Percentiles rank a stretch among this genome's conserved stretches.
Evolutionary conservation across 2,888 invertebrate genomes (phyloP).

Genomic region (Zonitis immaculata): DNA sequence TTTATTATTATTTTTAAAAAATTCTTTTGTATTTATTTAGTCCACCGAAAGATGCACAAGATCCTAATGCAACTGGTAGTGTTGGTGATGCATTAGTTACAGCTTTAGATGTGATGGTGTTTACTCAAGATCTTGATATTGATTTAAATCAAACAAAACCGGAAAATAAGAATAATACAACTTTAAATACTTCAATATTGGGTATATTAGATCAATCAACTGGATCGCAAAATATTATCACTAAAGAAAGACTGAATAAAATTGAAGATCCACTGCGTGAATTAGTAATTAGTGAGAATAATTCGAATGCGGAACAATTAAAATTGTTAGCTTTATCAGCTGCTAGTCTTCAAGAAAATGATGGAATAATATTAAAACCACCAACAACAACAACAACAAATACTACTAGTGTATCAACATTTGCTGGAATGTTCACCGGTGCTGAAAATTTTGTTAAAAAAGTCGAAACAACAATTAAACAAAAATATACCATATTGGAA

Average conservation of each 20-base stretch:
- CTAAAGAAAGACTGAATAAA: no score
- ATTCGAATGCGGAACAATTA: conserved; percentile 49
- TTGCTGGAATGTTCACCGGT: conserved; percentile 46
- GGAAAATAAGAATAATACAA: neutral
- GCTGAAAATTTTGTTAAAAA: conserved; percentile 45
- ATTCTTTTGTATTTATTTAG: conserved; percentile 29
- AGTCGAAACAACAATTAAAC: conserved; percentile 43
- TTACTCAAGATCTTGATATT: conserved; percentile 61
- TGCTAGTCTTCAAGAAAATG: conserved; percentile 54
- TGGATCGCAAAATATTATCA: no score
- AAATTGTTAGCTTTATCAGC: conserved; percentile 59
- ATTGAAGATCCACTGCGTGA: conserved; percentile 60
- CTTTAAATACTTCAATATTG: no score
- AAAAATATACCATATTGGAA: conserved; percentile 49
- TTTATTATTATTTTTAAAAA: neutral
- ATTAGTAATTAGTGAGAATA: conserved; percentile 57
- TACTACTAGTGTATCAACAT: conserved; percentile 39
- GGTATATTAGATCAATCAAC: no score
- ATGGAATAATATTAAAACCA: conserved; percentile 38
- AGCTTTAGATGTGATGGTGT: conserved; percentile 79
- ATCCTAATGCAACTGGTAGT: conserved; percentile 50
- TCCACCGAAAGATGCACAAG: conserved; percentile 50
- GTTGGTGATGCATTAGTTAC: conserved; percentile 64
- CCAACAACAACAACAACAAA: conserved; percentile 15
- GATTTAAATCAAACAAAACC: conserved; percentile 29